Conservation (phyloP, 2,113 vertebrate species). For the Gallinago undulata region DNA sequence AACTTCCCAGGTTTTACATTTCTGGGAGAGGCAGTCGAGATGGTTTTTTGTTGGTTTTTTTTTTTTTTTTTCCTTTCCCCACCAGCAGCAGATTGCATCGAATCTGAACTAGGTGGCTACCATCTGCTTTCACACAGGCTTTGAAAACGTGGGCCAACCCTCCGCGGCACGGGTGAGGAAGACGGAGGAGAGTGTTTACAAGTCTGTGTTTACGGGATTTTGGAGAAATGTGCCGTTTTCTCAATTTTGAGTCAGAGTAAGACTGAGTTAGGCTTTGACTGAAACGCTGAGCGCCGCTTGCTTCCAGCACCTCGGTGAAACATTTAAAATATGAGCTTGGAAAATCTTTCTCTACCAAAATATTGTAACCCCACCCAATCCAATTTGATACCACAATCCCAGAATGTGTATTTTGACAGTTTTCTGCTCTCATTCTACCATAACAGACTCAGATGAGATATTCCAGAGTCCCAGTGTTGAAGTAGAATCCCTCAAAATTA, state of each 20-base stretch:
- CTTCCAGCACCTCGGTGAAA: accelerated
- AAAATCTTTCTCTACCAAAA: background rate
- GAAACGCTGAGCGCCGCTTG: accelerated
- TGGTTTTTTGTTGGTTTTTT: background rate
- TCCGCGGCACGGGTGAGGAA: background rate
- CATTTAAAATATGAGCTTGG: background rate
- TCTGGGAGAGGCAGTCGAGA: background rate
- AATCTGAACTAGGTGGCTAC: slow-evolving; percentile 41
- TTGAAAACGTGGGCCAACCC: background rate
- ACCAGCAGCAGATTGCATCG: slow-evolving; percentile 38
- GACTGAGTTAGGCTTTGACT: background rate
- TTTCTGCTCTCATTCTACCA: background rate
- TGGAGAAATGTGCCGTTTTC: background rate
- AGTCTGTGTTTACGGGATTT: background rate
- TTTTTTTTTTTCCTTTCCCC: background rate
- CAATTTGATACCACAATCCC: background rate
- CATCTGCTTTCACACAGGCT: slow-evolving; percentile 52
- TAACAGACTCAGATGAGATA: background rate
- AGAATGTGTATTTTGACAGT: background rate
- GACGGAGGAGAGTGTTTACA: background rate
- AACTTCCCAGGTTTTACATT: slow-evolving; percentile 60
- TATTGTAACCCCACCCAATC: background rate
- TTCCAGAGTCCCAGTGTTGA: background rate
- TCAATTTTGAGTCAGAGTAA: background rate
- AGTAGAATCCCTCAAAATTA: background rate